These are phyloP conservation scores for Myrmecobius fasciatus DNA, from an alignment of 2,113 vertebrate species.

Conservation along the genomic window DNA sequence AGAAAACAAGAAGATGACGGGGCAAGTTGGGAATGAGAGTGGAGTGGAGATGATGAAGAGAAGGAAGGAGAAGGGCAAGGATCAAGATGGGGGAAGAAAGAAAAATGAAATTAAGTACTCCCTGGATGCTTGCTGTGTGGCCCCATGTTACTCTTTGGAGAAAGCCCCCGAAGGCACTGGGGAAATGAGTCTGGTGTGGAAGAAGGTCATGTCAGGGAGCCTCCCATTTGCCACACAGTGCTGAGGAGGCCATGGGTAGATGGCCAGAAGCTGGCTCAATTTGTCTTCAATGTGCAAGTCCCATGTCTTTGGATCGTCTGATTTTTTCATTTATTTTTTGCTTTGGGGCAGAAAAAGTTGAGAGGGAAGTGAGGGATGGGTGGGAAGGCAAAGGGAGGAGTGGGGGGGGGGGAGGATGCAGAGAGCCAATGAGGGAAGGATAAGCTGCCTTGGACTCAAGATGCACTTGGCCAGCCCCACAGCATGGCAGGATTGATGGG, in stretches of 20 bases:
- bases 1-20: neutral
- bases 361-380: constrained; percentile 26
- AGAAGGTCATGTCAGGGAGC: constrained; percentile 60
- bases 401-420: neutral
- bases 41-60: no score
- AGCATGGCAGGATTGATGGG: constrained; percentile 57
- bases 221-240: constrained; percentile 23
- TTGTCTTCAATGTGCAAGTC: constrained; percentile 66
- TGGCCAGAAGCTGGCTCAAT: constrained; percentile 43
- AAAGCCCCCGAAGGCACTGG: constrained; percentile 67
- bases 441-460: constrained; percentile 64
- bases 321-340: neutral
- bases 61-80: neutral
- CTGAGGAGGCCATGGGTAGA: neutral
- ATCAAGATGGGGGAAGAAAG: neutral
- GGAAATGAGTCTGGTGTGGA: constrained; percentile 65
- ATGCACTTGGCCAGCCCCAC: constrained; percentile 64
- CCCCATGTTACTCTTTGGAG: constrained; percentile 41
- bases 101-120: neutral
- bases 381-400: constrained; percentile 26
- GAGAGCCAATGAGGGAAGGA: constrained; percentile 54
- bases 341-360: constrained; percentile 44
- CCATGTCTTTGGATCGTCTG: constrained; percentile 68
- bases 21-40: neutral
- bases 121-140: constrained; percentile 41